Evolutionary conservation across 2,113 vertebrate genomes (phyloP).

Genomic region (Albula glossodonta): DNA sequence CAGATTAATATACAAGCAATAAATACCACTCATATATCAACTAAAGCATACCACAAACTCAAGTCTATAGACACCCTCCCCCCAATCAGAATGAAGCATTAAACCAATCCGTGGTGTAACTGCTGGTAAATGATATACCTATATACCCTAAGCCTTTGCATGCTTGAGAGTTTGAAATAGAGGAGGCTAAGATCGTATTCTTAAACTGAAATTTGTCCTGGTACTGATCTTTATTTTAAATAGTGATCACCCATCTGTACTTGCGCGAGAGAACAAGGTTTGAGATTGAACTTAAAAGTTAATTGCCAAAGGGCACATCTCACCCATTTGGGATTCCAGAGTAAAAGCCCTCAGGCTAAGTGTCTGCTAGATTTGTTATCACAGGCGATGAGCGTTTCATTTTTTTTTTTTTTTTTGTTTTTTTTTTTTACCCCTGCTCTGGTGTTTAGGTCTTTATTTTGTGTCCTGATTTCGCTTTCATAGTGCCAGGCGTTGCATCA

Average conservation of each 20-base stretch:
- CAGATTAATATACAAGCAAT: too few species aligned
- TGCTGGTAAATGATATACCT: too few species aligned
- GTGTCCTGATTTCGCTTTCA: background rate
- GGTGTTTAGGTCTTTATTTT: background rate
- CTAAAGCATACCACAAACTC: too few species aligned
- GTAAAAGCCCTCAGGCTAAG: background rate
- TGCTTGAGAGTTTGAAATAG: background rate
- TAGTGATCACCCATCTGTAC: background rate
- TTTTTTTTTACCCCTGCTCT: background rate
- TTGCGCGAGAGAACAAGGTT: background rate
- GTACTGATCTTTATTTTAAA: background rate
- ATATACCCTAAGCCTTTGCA: background rate
- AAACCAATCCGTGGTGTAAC: too few species aligned
- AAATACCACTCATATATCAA: too few species aligned
- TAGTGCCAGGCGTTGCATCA: background rate
- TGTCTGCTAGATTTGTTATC: background rate
- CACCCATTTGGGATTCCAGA: background rate
- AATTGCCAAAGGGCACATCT: background rate
- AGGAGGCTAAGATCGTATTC: background rate
- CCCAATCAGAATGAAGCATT: too few species aligned
- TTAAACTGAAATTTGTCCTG: background rate
- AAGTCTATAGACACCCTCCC: too few species aligned
- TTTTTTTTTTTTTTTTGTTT: background rate
- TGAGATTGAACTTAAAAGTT: background rate
- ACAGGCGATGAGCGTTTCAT: background rate